Evolutionary conservation across 2,113 vertebrate species (phyloP).

Genomic region (Syngnathoides biaculeatus): DNA sequence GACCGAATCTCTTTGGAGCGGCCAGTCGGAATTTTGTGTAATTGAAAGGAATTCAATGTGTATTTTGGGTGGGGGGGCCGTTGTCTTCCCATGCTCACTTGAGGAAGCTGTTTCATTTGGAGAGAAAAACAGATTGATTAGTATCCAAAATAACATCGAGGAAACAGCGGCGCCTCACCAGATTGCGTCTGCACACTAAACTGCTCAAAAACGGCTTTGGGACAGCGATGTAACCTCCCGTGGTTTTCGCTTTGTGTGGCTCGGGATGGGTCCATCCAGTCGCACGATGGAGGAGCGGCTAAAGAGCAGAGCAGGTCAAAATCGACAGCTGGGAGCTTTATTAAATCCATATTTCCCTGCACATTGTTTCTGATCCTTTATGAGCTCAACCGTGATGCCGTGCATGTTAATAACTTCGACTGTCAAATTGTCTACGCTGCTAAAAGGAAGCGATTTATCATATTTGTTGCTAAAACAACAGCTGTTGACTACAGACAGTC

Average conservation of each 20-base stretch:
- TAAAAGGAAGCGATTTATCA: background rate
- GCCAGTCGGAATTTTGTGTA: too few relatives aligned
- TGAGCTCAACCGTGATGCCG: background rate
- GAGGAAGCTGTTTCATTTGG: background rate
- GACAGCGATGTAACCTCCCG: background rate
- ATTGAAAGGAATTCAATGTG: too few relatives aligned
- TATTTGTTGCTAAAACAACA: background rate
- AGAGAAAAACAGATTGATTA: background rate
- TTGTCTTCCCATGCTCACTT: background rate
- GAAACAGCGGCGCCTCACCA: background rate
- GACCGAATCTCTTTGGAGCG: background rate
- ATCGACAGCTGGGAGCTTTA: background rate
- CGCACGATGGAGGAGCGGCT: background rate
- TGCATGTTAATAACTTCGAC: background rate
- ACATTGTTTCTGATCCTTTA: background rate
- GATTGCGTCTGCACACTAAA: background rate
- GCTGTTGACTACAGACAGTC: background rate
- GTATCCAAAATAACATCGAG: background rate
- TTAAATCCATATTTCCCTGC: background rate
- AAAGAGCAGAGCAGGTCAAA: background rate
- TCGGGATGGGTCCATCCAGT: background rate
- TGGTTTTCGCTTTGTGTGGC: too few relatives aligned
- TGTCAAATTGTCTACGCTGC: background rate
- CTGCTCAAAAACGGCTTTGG: background rate
- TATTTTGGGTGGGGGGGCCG: too few relatives aligned